phyloP scores from a whole-genome alignment of 2,888 invertebrate genomes.

The Helobdella robusta region DNA sequence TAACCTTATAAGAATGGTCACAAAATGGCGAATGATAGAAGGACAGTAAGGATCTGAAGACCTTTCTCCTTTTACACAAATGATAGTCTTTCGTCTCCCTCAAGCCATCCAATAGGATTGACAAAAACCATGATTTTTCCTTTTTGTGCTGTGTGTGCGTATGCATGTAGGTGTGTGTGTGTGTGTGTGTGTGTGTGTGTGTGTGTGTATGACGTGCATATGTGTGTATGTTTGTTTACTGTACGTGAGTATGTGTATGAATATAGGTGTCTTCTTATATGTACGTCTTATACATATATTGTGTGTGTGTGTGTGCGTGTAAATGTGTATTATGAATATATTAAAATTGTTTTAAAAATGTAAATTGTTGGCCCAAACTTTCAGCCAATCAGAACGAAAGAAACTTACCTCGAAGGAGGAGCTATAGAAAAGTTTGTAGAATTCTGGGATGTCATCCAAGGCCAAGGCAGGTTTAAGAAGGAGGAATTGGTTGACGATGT shows the following conservation, averaged over 20 bases:
- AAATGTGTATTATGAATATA: neutral
- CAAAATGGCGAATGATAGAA: constrained; percentile 39
- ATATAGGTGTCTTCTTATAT: neutral
- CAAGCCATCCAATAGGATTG: constrained; percentile 66
- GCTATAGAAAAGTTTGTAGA: constrained; percentile 73
- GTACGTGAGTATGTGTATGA: neutral
- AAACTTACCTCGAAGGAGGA: constrained; percentile 56
- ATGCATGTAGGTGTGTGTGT: no score
- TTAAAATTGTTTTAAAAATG: neutral
- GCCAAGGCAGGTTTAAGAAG: constrained; percentile 69
- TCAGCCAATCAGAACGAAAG: neutral
- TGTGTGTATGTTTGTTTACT: no score
- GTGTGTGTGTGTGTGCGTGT: no score
- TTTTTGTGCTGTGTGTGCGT: constrained; percentile 50
- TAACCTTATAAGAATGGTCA: constrained; percentile 30
- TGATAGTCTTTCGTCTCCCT: constrained; percentile 66
- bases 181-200: no score
- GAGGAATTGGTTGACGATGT: constrained; percentile 67
- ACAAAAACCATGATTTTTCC: constrained; percentile 68
- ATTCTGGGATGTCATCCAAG: constrained; percentile 72
- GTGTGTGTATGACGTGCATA: no score
- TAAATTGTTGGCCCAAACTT: neutral
- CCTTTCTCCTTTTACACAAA: constrained; percentile 63
- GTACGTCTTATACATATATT: neutral
- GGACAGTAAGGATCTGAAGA: constrained; percentile 69